Evolutionary conservation across 2,888 invertebrate species (phyloP).

Genomic region (Phania funesta): DNA sequence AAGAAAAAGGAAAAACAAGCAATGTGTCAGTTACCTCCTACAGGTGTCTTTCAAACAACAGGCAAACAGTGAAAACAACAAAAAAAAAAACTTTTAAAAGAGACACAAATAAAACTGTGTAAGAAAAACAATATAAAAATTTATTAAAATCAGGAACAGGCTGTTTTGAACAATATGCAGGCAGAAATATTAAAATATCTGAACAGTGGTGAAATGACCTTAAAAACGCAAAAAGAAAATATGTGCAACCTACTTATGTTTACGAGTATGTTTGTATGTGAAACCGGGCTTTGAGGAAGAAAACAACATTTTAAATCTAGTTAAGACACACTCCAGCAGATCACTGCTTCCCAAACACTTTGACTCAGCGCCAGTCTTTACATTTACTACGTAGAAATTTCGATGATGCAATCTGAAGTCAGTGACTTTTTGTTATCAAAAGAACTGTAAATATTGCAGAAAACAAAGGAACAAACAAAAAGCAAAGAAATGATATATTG

Average conservation of each 20-base stretch:
- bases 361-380: neutral
- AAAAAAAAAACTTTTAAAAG: conserved; percentile 20
- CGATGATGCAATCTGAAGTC: conserved; percentile 47
- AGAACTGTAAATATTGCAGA: conserved; percentile 22
- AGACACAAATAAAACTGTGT: conserved; percentile 43
- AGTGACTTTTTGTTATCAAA: conserved; percentile 47
- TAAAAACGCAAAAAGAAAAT: conserved; percentile 2
- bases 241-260: conserved; percentile 11
- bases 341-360: conserved; percentile 22
- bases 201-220: conserved; percentile 34
- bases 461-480: conserved; percentile 6
- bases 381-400: conserved; percentile 21
- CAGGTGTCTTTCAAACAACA: conserved; percentile 40
- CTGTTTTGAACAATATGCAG: neutral
- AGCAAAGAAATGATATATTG: neutral
- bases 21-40: conserved; percentile 54
- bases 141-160: conserved; percentile 10
- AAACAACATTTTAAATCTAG: neutral
- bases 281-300: neutral
- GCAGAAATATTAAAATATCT: neutral
- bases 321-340: neutral
- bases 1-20: neutral
- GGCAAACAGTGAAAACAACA: neutral
- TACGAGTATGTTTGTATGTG: too few species aligned
- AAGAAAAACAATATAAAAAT: conserved; percentile 18